Evolutionary conservation across 2,888 invertebrate genomes (phyloP).

Genomic region (Rutpela maculata): DNA sequence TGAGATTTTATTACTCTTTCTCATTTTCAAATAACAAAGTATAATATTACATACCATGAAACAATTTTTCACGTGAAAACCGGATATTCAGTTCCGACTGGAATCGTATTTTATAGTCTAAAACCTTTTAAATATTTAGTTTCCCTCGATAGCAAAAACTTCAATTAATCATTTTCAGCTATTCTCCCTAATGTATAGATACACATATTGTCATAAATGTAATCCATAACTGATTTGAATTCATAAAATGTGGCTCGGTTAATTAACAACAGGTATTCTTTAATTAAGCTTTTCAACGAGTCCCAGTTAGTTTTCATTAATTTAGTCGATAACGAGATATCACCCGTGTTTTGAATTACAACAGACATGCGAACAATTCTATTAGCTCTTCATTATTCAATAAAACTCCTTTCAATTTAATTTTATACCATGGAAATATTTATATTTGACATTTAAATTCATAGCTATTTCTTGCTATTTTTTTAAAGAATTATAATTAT

Average conservation of each 20-base stretch:
- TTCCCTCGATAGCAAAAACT: not conserved
- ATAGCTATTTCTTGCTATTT: too few species aligned
- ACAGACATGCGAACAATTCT: slow-evolving; percentile 24
- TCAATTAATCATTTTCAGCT: not conserved
- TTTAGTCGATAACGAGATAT: slow-evolving; percentile 20
- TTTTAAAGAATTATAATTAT: too few species aligned
- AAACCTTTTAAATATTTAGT: too few species aligned
- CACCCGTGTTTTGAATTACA: slow-evolving; percentile 6
- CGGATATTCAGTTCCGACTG: too few species aligned
- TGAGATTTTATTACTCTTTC: too few species aligned
- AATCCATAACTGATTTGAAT: slow-evolving; percentile 6
- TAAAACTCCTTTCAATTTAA: not conserved
- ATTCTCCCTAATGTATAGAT: not conserved
- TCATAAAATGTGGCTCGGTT: not conserved
- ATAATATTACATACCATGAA: too few species aligned
- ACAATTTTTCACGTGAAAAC: too few species aligned
- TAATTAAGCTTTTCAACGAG: slow-evolving; percentile 9
- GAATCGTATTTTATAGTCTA: too few species aligned
- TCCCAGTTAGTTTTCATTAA: slow-evolving; percentile 8
- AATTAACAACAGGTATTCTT: slow-evolving; percentile 14
- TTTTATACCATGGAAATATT: not conserved
- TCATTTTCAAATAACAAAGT: too few species aligned
- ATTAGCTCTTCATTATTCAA: slow-evolving; percentile 15
- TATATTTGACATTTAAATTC: not conserved
- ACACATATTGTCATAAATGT: not conserved